Conservation (phyloP, 2,113 vertebrate species). For the Halichoerus grypus region DNA sequence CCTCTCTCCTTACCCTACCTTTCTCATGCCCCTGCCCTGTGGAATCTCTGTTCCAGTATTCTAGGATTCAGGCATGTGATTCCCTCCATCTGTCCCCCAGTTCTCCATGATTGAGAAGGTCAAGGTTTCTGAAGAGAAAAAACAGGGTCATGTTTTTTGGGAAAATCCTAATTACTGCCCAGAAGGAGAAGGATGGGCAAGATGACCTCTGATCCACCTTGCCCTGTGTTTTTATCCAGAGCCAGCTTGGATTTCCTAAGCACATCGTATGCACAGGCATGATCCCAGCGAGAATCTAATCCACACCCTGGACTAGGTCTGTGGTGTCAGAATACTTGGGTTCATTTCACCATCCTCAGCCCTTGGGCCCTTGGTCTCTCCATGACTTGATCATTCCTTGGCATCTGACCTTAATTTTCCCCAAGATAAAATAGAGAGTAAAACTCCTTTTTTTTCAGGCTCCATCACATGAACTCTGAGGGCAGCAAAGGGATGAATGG, state of each 20-base stretch:
- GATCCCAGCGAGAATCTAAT: background rate
- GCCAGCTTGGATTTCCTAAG: background rate
- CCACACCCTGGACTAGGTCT: background rate
- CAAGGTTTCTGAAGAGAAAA: slow-evolving; percentile 34
- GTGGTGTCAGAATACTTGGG: background rate
- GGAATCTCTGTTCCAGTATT: background rate
- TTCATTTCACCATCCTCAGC: background rate
- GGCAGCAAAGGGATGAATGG: background rate
- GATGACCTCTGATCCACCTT: background rate
- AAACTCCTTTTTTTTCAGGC: background rate
- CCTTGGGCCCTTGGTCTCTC: background rate
- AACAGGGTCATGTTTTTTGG: background rate
- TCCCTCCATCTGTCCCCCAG: background rate
- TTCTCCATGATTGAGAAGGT: background rate
- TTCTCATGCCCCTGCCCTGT: background rate
- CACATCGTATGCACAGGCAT: background rate
- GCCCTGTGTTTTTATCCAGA: background rate
- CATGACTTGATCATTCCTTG: background rate
- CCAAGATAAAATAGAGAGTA: background rate
- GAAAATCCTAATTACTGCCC: background rate
- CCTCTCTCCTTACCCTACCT: background rate
- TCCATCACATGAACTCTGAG: background rate
- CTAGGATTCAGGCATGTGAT: background rate
- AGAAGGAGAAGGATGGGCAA: background rate
- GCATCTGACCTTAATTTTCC: slow-evolving; percentile 33